A percentile compares a stretch with the other conserved stretches of the same genome.
Evolutionary conservation across 2,113 vertebrate genomes (phyloP).

Genomic region (Amazona guildingii): DNA sequence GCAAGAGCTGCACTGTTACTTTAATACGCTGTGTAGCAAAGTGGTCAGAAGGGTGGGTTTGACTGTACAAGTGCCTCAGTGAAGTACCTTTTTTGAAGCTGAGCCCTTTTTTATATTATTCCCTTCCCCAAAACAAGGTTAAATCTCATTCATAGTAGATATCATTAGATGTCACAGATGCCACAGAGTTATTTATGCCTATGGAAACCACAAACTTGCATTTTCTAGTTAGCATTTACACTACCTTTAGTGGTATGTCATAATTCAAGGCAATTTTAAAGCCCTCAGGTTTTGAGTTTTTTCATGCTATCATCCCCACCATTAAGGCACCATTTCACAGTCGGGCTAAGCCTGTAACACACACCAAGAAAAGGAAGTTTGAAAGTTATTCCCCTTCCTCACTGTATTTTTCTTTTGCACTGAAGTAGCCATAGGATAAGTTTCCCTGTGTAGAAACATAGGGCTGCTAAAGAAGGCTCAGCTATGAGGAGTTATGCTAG

Average conservation of each 20-base stretch:
- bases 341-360: conserved; percentile 34
- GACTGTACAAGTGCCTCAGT: neutral
- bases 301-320: conserved; percentile 42
- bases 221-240: conserved; percentile 24
- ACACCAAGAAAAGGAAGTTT: conserved; percentile 46
- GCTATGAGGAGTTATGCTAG: neutral
- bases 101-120: neutral
- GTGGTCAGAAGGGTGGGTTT: conserved; percentile 22
- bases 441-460: neutral
- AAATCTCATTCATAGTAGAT: neutral
- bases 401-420: neutral
- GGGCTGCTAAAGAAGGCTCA: neutral
- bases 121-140: neutral
- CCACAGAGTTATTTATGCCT: neutral
- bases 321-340: conserved; percentile 49
- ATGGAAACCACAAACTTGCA: conserved; percentile 14
- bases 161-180: neutral
- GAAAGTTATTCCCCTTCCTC: neutral
- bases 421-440: neutral
- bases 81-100: neutral
- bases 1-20: neutral
- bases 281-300: conserved; percentile 43
- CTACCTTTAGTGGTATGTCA: conserved; percentile 46
- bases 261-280: conserved; percentile 55
- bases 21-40: neutral